Evolutionary conservation across 1,140 invertebrate species (phyloP).

Genomic region (Drosophila carrolli): DNA sequence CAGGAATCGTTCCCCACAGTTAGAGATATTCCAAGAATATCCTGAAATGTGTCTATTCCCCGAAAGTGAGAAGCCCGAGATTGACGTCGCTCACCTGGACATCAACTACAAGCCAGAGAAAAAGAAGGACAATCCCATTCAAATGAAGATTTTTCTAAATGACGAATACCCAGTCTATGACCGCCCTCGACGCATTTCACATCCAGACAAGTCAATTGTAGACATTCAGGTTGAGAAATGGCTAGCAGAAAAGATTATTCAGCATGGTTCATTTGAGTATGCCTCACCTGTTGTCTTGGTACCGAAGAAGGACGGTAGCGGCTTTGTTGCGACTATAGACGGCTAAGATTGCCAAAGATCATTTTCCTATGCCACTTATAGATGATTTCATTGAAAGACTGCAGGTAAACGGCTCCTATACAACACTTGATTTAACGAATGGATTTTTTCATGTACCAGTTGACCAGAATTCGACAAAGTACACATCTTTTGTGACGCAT

Average conservation of each 20-base stretch:
- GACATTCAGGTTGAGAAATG: not conserved
- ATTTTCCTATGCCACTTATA: too few relatives aligned
- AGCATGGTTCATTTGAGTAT: not conserved
- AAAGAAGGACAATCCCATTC: too few relatives aligned
- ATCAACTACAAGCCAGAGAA: too few relatives aligned
- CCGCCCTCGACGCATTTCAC: not conserved
- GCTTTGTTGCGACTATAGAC: not conserved
- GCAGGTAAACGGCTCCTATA: not conserved
- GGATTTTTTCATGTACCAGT: conserved; percentile 5
- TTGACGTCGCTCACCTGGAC: too few relatives aligned
- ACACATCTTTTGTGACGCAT: not conserved
- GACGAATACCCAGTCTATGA: too few relatives aligned
- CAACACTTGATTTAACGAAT: not conserved
- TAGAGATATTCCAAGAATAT: too few relatives aligned
- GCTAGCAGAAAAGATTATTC: not conserved
- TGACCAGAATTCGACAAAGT: not conserved
- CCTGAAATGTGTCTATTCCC: too few relatives aligned
- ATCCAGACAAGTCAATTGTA: not conserved
- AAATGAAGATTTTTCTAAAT: too few relatives aligned
- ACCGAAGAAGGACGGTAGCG: not conserved
- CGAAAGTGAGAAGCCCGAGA: too few relatives aligned
- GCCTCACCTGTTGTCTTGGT: conserved; percentile 2
- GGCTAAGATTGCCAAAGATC: too few relatives aligned
- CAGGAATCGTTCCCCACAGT: too few relatives aligned
- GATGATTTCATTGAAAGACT: too few relatives aligned